Conservation (phyloP, 2,888 invertebrate genomes). For the Lasius fuliginosus region DNA sequence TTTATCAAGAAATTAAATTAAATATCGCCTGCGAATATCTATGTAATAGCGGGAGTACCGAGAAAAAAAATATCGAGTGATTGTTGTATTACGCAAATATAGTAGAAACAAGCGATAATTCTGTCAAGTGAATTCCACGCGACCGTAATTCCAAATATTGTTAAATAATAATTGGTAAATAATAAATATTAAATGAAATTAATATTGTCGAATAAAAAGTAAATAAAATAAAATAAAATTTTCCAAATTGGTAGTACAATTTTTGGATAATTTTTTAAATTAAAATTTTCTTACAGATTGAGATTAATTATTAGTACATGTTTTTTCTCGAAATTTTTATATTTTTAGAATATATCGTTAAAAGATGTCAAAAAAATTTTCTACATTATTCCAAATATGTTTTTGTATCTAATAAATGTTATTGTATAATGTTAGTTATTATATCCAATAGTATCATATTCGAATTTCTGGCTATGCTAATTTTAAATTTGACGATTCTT, state of each 20-base stretch:
- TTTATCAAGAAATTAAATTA: background rate
- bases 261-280: background rate
- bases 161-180: background rate
- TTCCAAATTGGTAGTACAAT: background rate
- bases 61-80: background rate
- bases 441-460: background rate
- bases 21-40: background rate
- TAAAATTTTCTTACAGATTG: background rate
- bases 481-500: slow-evolving; percentile 38
- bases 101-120: background rate
- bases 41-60: background rate
- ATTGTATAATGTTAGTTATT: background rate
- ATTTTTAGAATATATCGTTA: background rate
- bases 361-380: background rate
- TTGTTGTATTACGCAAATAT: background rate
- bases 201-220: background rate
- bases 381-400: background rate
- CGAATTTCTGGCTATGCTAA: background rate
- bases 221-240: background rate
- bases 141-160: background rate
- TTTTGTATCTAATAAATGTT: background rate
- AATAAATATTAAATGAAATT: background rate
- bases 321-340: background rate
- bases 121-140: background rate
- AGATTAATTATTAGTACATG: background rate